These are phyloP conservation scores for Turnix velox DNA, from an alignment of 2,113 vertebrate genomes.

Conservation along the genomic window DNA sequence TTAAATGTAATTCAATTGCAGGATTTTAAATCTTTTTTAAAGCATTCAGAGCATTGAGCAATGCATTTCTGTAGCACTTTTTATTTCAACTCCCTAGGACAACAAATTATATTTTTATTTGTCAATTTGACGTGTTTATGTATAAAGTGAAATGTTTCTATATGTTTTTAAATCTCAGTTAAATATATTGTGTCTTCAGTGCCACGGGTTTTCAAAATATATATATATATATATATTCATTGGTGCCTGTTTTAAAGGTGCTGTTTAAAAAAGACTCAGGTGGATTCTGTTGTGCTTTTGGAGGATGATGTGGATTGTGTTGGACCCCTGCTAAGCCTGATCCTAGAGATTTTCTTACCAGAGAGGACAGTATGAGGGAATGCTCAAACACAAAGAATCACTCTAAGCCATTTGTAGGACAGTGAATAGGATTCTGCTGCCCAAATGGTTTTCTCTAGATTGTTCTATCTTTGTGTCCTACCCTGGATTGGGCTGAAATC, in stretches of 20 bases:
- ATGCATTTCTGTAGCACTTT: conserved; percentile 23
- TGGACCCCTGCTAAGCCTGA: conserved; percentile 18
- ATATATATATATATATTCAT: no score
- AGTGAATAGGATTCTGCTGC: background rate
- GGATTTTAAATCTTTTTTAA: background rate
- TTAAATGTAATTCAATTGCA: background rate
- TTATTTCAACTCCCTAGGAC: background rate
- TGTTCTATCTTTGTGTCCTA: background rate
- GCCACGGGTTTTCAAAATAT: background rate
- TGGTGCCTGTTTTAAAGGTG: conserved; percentile 34
- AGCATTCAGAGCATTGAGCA: background rate
- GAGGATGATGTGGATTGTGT: background rate
- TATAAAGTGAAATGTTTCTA: background rate
- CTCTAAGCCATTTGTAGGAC: background rate
- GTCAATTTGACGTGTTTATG: background rate
- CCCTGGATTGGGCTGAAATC: background rate
- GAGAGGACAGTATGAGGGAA: background rate
- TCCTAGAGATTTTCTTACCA: conserved; percentile 31
- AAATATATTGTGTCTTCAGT: background rate
- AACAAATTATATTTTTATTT: background rate
- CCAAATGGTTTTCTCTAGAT: background rate
- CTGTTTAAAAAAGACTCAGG: background rate
- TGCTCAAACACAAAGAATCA: background rate
- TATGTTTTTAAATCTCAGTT: background rate
- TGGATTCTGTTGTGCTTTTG: background rate